These are phyloP conservation scores for Polypterus bichir DNA, from an alignment of 2,113 vertebrate species.

Conservation along the genomic window DNA sequence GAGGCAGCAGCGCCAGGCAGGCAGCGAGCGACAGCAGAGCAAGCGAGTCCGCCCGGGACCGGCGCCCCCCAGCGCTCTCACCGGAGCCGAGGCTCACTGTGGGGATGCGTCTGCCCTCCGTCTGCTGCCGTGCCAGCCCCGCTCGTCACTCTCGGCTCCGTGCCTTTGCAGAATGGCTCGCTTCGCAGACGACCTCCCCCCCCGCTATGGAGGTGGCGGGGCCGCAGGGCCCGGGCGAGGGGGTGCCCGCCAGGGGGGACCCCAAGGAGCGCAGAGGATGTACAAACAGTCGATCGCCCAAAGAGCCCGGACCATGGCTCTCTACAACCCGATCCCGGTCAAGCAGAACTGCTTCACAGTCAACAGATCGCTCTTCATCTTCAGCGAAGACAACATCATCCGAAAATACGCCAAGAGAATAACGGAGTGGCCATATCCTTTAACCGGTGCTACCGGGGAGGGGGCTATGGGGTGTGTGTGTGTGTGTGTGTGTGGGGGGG, in stretches of 20 bases:
- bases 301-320: conserved; percentile 88
- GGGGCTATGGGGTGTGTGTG: not conserved
- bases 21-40: conserved; percentile 1
- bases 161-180: conserved; percentile 71
- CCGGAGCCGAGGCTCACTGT: conserved; percentile 24
- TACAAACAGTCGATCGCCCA: conserved; percentile 95
- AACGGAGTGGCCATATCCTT: conserved; percentile 99
- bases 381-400: conserved; percentile 94
- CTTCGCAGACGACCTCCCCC: conserved; percentile 79
- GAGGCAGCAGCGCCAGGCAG: not conserved
- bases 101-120: conserved; percentile 69
- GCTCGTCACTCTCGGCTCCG: conserved; percentile 51
- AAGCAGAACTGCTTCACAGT: conserved; percentile 91
- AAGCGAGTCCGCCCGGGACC: not conserved
- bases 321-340: conserved; percentile 96
- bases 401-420: conserved; percentile 95
- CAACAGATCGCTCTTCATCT: conserved; percentile 94
- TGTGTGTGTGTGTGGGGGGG: conserved; percentile 14
- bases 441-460: conserved; percentile 1
- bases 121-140: conserved; percentile 49
- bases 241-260: conserved; percentile 63
- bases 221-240: conserved; percentile 55
- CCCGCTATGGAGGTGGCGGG: conserved; percentile 63
- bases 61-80: too few relatives aligned
- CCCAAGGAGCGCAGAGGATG: conserved; percentile 62